Percentiles rank a stretch among this genome's conserved stretches.
These are phyloP conservation scores for Pomatorhinus ruficollis DNA, from an alignment of 2,113 vertebrate genomes.

Conservation along the genomic window DNA sequence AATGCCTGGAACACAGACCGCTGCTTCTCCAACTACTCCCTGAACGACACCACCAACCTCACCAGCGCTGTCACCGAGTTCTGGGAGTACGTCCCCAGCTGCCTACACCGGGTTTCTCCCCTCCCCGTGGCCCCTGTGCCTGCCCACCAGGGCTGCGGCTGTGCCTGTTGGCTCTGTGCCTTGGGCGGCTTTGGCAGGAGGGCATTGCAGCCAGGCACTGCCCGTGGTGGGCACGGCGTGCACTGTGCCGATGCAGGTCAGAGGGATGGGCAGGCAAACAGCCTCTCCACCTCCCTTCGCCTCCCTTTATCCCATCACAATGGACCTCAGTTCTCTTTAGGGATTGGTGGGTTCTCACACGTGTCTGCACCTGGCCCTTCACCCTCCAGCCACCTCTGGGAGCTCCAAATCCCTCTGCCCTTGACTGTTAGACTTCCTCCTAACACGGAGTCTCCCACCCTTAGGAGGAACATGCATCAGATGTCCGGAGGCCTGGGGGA, in stretches of 20 bases:
- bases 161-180: neutral
- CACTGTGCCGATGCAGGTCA: fast-evolving
- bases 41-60: constrained; percentile 86
- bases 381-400: fast-evolving
- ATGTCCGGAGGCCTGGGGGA: constrained; percentile 83
- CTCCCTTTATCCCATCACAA: neutral
- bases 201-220: fast-evolving
- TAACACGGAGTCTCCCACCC: neutral
- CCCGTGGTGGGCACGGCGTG: fast-evolving
- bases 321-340: neutral
- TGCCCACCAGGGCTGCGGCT: fast-evolving
- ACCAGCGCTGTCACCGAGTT: constrained; percentile 90
- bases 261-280: neutral
- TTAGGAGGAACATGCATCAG: constrained; percentile 90
- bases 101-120: constrained; percentile 34
- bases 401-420: neutral
- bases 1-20: constrained; percentile 87
- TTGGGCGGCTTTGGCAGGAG: neutral
- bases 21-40: constrained; percentile 90
- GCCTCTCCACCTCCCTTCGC: neutral
- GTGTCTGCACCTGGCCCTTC: neutral
- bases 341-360: neutral
- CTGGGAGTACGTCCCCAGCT: constrained; percentile 85
- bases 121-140: fast-evolving
- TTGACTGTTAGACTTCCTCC: neutral